Base-by-base conservation (phyloP, 2,113 vertebrate genomes). In the Cyphomyrus plagiostoma region DNA sequence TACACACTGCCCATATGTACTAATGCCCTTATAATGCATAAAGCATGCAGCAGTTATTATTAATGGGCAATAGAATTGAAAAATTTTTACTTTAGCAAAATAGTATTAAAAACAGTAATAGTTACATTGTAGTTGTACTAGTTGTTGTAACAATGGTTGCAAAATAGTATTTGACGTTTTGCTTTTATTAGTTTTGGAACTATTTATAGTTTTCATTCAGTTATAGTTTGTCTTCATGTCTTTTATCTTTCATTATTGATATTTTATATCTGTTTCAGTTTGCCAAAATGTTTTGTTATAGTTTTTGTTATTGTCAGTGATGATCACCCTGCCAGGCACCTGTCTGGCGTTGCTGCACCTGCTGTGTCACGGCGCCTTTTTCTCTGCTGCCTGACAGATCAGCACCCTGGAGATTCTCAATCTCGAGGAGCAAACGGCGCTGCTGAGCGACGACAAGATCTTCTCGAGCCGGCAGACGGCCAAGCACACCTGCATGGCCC, bases 381-480 rank as follows among this genome's bases (percentile, higher is more conserved):
- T 15, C 50, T 91, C 66, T 84, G 92, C 56, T 88, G 93, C 17
- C 86, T 42, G 94, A 91, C 94, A 99, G 98, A 98, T 99, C 92
- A 99, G 98, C 93, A 99, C 98, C 19, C 94, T 99, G 92, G 98
- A 99, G 93, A 99, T 99, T 93, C 94, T 99, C 91, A 99, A 99
- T 94, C 95, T 97, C 10, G 98, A 99, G 92, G 98, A 99, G 94
- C 98, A 99, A 91, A 98, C 98, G 86, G 97, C 98, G 0, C 95
- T 99, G 42, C 90, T 99, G 93, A 99, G 98, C 8, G 98, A 99
- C 80, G 98, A 99, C 88, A 98, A 99, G 95, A 99, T 99, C 93
- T 99, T 99, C 95, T 98, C 98, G 87, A 99, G 98, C 90, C 97
- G 98, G 88, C 98, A 99, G 94, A 99, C 98, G 0, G 98, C 98